Evolutionary conservation across 2,113 vertebrate species (phyloP), one percentile per base, ranked within the genome.

Genomic region (Nanorana parkeri): DNA sequence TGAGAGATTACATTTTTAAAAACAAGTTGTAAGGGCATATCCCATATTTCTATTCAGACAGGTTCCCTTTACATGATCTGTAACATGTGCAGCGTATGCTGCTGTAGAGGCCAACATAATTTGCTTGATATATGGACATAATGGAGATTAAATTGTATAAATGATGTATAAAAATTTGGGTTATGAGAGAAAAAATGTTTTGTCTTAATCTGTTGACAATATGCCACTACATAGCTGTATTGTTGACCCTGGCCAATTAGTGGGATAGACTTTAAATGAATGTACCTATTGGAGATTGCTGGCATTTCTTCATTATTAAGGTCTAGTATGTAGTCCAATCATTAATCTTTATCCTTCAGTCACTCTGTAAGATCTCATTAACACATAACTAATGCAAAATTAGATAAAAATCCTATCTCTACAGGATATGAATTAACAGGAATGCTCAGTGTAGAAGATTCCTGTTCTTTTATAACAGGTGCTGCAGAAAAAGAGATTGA

Each of bases 321-420:
- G 17, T 29, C 21, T 60, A 17, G 36, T 29, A n/a, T 7, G 26
- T 10, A 20, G 21, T 65, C 21, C 21, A 3, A 20, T 26, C 60
- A 64, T 77, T 65, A 64, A 77, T 65, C 61, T 77, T 52, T 77
- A 77, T 77, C 23, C 17, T 51, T 54, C 7, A 28, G 58, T 23
- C 19, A 54, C 60, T 64, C 17, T 52, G 23, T 17, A 65, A 60
- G 65, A 52, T 51, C 60, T 54, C 41, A 29, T 65, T 65, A 28
- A 51, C 61, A 54, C 21, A 32, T 76, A 63, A 36, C 23, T 47
- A 3, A 54, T 17, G 17, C 23, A 54, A 23, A 77, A 8, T 17
- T 36, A n/a, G n/a, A n/a, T n/a, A n/a, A n/a, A n/a, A n/a, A n/a
- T n/a, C n/a, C n/a, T n/a, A n/a, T n/a, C n/a, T n/a, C n/a, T n/a